Conservation (phyloP, 2,888 invertebrate genomes). For the Podabrus alpinus region DNA sequence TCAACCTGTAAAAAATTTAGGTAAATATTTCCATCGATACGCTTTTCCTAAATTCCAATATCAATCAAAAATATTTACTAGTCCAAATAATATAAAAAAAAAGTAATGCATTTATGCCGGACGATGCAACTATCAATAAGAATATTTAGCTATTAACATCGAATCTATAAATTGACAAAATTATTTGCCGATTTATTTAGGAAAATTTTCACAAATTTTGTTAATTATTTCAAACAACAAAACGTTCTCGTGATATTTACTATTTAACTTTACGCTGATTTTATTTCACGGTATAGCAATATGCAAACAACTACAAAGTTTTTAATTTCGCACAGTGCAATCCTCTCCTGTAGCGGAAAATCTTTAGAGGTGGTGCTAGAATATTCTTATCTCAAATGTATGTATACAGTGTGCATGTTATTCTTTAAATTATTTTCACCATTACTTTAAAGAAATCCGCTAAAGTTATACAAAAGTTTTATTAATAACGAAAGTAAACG, state of each 20-base stretch:
- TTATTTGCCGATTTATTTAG: neutral
- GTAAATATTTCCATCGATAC: neutral
- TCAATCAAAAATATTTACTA: neutral
- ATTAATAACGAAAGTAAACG: slow-evolving; percentile 45
- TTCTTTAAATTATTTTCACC: slow-evolving; percentile 27
- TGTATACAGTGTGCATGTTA: slow-evolving; percentile 25
- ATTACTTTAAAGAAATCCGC: slow-evolving; percentile 41
- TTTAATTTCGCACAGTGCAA: neutral
- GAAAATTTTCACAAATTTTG: neutral
- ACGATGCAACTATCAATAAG: neutral
- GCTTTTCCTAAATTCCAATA: neutral
- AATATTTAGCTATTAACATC: neutral
- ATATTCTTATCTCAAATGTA: slow-evolving; percentile 27
- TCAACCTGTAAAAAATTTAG: neutral
- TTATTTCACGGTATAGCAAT: neutral
- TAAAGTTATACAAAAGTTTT: slow-evolving; percentile 43
- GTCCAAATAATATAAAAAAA: too few species aligned
- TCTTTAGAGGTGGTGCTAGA: slow-evolving; percentile 14
- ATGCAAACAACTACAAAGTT: neutral
- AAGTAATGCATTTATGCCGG: neutral
- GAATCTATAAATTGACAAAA: neutral
- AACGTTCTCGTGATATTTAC: neutral
- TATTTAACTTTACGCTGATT: neutral
- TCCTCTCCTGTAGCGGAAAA: neutral
- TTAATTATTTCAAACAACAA: neutral